Evolutionary conservation across 2,113 vertebrate species (phyloP).

Genomic region (Pipra filicauda): DNA sequence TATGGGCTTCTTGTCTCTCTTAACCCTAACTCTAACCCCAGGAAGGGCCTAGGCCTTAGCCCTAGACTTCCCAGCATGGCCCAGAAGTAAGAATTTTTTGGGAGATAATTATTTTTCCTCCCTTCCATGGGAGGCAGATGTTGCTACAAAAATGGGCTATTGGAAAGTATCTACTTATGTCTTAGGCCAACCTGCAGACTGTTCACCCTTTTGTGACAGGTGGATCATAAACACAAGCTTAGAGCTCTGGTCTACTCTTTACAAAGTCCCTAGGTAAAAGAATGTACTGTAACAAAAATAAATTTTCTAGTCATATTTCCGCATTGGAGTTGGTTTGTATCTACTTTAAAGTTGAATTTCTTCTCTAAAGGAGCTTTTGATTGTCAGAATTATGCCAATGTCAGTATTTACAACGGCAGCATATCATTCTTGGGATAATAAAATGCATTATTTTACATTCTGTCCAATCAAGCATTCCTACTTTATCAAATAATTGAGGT

Average conservation of each 20-base stretch:
- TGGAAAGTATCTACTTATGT: accelerated
- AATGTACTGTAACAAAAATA: background rate
- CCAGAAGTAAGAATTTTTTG: background rate
- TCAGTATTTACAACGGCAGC: constrained; percentile 7
- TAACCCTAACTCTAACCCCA: background rate
- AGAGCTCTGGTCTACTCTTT: background rate
- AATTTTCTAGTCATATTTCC: background rate
- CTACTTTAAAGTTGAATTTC: background rate
- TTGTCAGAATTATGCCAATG: background rate
- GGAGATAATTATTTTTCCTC: background rate
- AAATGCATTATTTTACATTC: constrained; percentile 3
- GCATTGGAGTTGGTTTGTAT: background rate
- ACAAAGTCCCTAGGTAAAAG: background rate
- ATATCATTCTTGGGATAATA: constrained; percentile 14
- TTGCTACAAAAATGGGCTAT: background rate
- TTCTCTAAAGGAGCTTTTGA: background rate
- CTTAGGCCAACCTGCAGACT: background rate
- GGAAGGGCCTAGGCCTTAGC: background rate
- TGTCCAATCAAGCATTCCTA: constrained; percentile 1
- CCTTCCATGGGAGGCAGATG: background rate
- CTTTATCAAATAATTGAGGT: constrained; percentile 30
- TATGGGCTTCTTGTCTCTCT: background rate
- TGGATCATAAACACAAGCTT: background rate
- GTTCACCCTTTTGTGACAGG: background rate
- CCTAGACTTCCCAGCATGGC: background rate